Base-by-base conservation (phyloP, 2,888 invertebrate species). In the Rapana venosa region DNA sequence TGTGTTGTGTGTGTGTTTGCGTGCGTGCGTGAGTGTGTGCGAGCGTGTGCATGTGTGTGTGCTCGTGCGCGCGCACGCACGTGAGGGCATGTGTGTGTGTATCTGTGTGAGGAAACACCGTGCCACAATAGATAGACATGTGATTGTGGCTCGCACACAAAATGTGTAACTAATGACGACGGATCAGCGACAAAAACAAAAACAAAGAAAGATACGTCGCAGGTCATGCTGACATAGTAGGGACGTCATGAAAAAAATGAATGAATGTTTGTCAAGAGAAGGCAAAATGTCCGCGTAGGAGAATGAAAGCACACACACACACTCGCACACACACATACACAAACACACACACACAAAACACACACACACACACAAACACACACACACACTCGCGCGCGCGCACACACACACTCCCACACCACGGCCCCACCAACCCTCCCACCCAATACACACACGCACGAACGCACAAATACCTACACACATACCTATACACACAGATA, bases 391-490 rank as follows among this genome's bases (percentile, higher is more conserved):
- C 66, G 13, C 66, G n/a, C 86, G 58, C 56, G 20, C 58, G 58
- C 58, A 61, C 86, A 86, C 58, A 61, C 86, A 86, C 58, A 61
- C 86, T 58, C 66, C 2, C 66, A 66, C 4, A 66, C 17, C n/a
- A 77, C 77, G n/a, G 0, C n/a, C 5, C n/a, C 77, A 77, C 77
- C n/a, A n/a, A 77, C 77, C n/a, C n/a, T n/a, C 77, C n/a, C 77
- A 77, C 77, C n/a, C 77, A 77, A n/a, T 30, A 77, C 77, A 77
- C 77, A 77, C 77, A 77, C 77, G 70, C 66, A 66, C 70, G 70
- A 30, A 70, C 87, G 70, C 66, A 74, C 87, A 87, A 32, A 74
- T 70, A 87, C 15, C 30, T 32, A 30, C 66, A 86, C 22, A 86
- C 30, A 86, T n/a, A 58, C 61, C 58, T 30, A 86, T 6, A n/a